phyloP scores from a whole-genome alignment of 2,888 invertebrate genomes.

The Callyntrura sp. region DNA sequence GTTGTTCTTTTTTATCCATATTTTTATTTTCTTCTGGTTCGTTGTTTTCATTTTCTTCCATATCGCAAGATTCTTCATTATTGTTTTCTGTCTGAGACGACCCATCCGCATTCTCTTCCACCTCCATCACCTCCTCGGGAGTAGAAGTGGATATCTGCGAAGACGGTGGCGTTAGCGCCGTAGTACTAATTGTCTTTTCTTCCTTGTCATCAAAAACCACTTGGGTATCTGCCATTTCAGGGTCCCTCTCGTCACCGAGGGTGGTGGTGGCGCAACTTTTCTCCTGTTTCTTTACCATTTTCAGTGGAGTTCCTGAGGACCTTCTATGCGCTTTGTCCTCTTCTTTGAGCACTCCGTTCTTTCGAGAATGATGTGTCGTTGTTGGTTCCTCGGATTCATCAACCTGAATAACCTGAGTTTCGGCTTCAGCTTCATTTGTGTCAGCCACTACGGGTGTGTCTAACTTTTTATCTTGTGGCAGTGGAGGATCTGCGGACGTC shows the following conservation, averaged over 20 bases:
- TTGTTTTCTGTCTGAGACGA: not conserved
- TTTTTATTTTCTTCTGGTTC: not conserved
- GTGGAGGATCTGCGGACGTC: slow-evolving; percentile 18
- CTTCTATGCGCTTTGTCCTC: not conserved
- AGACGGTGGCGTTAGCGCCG: not conserved
- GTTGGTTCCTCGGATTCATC: not conserved
- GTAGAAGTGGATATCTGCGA: not conserved
- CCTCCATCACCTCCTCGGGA: no score
- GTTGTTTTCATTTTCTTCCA: slow-evolving; percentile 6
- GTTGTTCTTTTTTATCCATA: not conserved
- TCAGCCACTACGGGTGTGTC: not conserved
- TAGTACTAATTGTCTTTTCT: not conserved
- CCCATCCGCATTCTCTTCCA: not conserved
- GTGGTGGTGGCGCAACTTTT: not conserved
- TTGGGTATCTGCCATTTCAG: not conserved
- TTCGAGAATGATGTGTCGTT: no score
- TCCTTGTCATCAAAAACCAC: not conserved
- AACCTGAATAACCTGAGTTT: not conserved
- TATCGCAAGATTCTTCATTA: not conserved
- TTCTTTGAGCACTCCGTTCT: not conserved
- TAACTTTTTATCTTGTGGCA: not conserved
- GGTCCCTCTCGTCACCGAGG: not conserved
- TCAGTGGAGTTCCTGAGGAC: not conserved
- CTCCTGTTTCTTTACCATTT: not conserved
- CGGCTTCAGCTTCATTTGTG: not conserved